phyloP scores from a whole-genome alignment of 35 echinoderm and acorn worm genomes.

The Patiria miniata region DNA sequence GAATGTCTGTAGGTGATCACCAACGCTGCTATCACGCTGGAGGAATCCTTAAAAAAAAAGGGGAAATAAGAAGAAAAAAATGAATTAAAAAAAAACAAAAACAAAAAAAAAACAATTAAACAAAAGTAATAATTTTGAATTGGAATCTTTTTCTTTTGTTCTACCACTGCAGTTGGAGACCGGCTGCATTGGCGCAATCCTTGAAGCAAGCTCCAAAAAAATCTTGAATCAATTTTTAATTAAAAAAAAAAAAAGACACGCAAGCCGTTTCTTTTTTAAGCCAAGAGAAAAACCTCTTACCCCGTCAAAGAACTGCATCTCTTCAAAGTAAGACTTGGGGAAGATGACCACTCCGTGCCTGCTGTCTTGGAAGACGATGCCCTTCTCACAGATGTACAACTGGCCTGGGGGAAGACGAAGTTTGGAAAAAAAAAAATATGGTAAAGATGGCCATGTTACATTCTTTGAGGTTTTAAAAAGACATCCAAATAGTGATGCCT shows the following conservation, averaged over 20 bases:
- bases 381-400: slow-evolving; percentile 82
- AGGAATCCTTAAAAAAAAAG: slow-evolving; percentile 68
- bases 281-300: slow-evolving; percentile 35
- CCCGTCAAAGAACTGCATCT: slow-evolving; percentile 86
- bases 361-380: slow-evolving; percentile 67
- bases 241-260: background rate
- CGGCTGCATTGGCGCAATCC: too few species aligned
- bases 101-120: background rate
- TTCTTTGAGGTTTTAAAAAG: background rate
- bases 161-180: too few species aligned
- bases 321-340: slow-evolving; percentile 86
- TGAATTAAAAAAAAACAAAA: background rate
- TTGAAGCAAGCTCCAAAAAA: too few species aligned
- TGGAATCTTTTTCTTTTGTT: too few species aligned
- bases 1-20: slow-evolving; percentile 89
- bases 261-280: background rate
- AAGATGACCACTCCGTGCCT: slow-evolving; percentile 66
- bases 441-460: too few species aligned
- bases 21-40: slow-evolving; percentile 64
- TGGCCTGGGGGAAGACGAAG: slow-evolving; percentile 58
- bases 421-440: background rate
- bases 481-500: background rate
- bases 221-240: too few species aligned
- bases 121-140: too few species aligned
- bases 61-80: background rate